Percentiles rank a stretch among this genome's conserved stretches.
phyloP scores from a whole-genome alignment of 2,113 vertebrate species.

The Mirounga angustirostris region DNA sequence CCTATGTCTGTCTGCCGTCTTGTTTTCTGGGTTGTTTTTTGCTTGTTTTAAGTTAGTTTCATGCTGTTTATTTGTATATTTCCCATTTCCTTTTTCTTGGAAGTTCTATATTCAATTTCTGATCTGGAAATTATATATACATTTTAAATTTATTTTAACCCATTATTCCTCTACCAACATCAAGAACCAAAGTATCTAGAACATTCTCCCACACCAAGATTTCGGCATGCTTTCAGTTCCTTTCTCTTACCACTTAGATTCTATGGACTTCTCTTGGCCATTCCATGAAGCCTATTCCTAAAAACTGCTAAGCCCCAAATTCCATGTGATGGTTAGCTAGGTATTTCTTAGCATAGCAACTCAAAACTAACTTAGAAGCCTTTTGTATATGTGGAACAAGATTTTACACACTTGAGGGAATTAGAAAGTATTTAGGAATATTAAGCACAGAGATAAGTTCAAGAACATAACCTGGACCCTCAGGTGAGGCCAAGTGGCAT shows the following conservation, averaged over 20 bases:
- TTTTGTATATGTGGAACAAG: background rate
- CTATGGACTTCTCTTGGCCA: background rate
- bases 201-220: background rate
- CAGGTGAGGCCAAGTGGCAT: background rate
- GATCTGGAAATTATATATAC: background rate
- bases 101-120: background rate
- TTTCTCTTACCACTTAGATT: background rate
- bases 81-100: background rate
- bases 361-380: background rate
- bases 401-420: background rate
- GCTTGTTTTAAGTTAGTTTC: background rate
- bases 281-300: background rate
- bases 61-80: background rate
- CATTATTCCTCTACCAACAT: background rate
- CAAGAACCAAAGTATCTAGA: background rate
- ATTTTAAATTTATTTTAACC: background rate
- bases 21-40: background rate
- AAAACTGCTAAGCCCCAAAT: background rate
- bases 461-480: background rate
- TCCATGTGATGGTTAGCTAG: background rate
- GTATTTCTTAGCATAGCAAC: background rate
- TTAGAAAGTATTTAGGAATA: background rate
- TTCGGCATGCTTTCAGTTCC: background rate
- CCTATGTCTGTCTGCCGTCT: background rate
- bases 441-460: background rate